Percentiles rank a stretch among this genome's conserved stretches.
Conservation (phyloP, 2,888 invertebrate genomes). For the Cheilosia pagana region DNA sequence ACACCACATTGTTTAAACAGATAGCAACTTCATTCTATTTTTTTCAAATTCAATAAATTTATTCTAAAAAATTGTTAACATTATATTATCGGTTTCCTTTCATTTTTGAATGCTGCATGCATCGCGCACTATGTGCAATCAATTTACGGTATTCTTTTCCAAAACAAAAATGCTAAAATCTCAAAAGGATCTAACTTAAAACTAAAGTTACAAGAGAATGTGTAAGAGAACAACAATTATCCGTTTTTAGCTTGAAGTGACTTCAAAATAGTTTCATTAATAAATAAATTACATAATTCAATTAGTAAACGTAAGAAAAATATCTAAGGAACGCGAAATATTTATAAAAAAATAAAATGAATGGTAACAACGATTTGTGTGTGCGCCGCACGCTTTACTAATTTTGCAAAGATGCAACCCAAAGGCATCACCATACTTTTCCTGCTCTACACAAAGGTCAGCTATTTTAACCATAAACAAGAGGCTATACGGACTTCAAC, state of each 20-base stretch:
- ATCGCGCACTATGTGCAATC: conserved; percentile 10
- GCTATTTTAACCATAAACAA: conserved; percentile 25
- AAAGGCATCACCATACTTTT: background rate
- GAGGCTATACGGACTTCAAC: conserved; percentile 33
- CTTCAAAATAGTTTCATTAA: conserved; percentile 10
- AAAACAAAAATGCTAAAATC: conserved; percentile 25
- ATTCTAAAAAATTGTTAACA: conserved; percentile 56
- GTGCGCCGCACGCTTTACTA: conserved; percentile 1
- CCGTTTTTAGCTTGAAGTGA: background rate
- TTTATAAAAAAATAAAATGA: conserved; percentile 7
- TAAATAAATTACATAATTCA: conserved; percentile 8
- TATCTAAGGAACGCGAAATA: conserved; percentile 27
- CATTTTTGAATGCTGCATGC: conserved; percentile 18
- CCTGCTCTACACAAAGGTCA: conserved; percentile 33
- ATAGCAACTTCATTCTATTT: background rate
- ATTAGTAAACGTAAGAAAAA: conserved; percentile 6
- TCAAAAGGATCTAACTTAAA: conserved; percentile 50
- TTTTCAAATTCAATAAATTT: conserved; percentile 69
- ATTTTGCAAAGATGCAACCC: background rate
- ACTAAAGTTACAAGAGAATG: conserved; percentile 55
- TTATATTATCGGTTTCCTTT: conserved; percentile 1
- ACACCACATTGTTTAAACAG: no score
- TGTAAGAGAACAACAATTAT: conserved; percentile 16
- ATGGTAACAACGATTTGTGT: conserved; percentile 28
- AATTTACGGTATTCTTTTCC: background rate